Conservation (phyloP, 2,113 vertebrate genomes). For the Promerops cafer region DNA sequence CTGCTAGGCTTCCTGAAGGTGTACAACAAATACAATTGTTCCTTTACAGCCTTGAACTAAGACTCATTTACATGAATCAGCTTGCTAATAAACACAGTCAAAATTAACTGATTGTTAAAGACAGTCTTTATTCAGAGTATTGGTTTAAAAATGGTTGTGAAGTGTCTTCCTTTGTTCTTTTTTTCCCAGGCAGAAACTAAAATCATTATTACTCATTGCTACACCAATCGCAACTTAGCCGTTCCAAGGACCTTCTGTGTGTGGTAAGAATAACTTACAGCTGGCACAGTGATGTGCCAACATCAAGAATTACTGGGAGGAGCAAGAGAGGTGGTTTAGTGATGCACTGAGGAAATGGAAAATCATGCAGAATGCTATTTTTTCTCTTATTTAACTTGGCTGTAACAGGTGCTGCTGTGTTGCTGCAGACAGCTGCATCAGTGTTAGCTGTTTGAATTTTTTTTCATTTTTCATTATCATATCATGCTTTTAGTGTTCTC, state of each 20-base stretch:
- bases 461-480: background rate
- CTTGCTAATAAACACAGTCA: background rate
- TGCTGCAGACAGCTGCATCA: background rate
- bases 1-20: background rate
- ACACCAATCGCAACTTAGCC: conserved; percentile 85
- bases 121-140: background rate
- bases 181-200: conserved; percentile 77
- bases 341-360: background rate
- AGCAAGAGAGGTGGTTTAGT: background rate
- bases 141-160: background rate
- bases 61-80: background rate
- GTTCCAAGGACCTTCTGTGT: conserved; percentile 73
- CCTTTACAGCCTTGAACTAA: background rate
- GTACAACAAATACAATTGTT: background rate
- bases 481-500: background rate
- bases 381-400: background rate
- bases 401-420: background rate
- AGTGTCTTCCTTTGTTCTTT: background rate
- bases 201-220: conserved; percentile 80
- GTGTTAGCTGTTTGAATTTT: background rate
- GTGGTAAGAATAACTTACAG: conserved; percentile 68
- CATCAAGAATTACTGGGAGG: background rate
- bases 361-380: background rate
- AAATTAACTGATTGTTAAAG: background rate
- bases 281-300: background rate